These are phyloP conservation scores for Acrobasis consociella DNA, from an alignment of 2,888 invertebrate species.

Conservation along the genomic window DNA sequence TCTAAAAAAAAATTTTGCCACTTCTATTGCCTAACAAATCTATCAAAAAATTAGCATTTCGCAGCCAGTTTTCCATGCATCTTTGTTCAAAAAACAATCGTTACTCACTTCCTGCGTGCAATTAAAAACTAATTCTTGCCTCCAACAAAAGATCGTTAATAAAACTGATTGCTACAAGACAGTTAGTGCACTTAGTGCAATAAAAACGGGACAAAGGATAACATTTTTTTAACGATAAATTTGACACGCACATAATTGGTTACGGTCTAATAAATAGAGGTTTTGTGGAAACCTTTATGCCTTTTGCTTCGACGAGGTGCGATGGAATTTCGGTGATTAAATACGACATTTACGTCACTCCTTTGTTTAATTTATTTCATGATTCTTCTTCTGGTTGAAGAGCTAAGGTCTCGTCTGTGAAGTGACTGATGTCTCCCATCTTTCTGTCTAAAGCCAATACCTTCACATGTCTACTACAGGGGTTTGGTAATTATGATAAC, in stretches of 20 bases:
- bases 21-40: neutral
- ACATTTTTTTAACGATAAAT: no score
- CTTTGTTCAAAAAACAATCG: slow-evolving; percentile 50
- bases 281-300: slow-evolving; percentile 1
- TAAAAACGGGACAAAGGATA: slow-evolving; percentile 23
- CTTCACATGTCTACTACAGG: no score
- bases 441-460: no score
- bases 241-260: slow-evolving; percentile 20
- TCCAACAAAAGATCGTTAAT: slow-evolving; percentile 74
- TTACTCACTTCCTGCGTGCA: slow-evolving; percentile 60
- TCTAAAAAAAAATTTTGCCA: neutral
- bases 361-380: neutral
- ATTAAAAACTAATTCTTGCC: slow-evolving; percentile 74
- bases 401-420: no score
- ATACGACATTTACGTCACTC: neutral
- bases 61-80: slow-evolving; percentile 31
- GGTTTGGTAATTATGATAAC: no score
- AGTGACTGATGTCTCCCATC: no score
- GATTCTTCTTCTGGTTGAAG: no score
- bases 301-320: neutral
- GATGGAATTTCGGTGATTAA: neutral
- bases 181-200: slow-evolving; percentile 27
- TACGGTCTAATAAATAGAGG: slow-evolving; percentile 20
- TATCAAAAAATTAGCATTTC: slow-evolving; percentile 23
- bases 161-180: slow-evolving; percentile 61